A percentile compares a stretch with the other conserved stretches of the same genome.
Conservation (phyloP, 1,140 invertebrate species). For the Penaeus vannamei region DNA sequence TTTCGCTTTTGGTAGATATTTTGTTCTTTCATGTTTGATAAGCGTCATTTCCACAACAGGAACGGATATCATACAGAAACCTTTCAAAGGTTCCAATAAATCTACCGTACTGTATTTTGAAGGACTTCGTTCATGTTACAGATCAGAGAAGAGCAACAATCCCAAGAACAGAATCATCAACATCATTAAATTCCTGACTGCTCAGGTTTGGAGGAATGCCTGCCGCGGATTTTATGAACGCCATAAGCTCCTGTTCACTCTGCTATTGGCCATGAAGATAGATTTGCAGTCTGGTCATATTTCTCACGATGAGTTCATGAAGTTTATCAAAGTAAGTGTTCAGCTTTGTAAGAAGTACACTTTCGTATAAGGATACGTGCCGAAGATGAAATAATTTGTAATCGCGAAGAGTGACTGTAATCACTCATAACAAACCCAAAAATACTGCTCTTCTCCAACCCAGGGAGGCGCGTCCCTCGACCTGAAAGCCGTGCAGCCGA, state of each 20-base stretch:
- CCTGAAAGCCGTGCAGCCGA: slow-evolving; percentile 90
- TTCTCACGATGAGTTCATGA: slow-evolving; percentile 93
- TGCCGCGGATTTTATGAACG: slow-evolving; percentile 92
- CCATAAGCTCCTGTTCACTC: slow-evolving; percentile 92
- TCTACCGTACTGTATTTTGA: not conserved
- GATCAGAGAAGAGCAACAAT: slow-evolving; percentile 85
- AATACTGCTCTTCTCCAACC: too few relatives aligned
- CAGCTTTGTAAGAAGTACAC: too few relatives aligned
- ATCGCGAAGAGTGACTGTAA: too few relatives aligned
- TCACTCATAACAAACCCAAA: too few relatives aligned
- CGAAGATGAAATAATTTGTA: too few relatives aligned
- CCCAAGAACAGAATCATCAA: slow-evolving; percentile 91
- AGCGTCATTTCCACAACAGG: too few relatives aligned
- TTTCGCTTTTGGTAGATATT: too few relatives aligned
- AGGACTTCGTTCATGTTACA: slow-evolving; percentile 66
- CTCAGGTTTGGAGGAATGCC: slow-evolving; percentile 94
- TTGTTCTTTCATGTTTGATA: too few relatives aligned
- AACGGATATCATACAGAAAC: too few relatives aligned
- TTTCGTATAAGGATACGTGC: too few relatives aligned
- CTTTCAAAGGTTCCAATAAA: too few relatives aligned
- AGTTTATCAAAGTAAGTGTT: slow-evolving; percentile 88
- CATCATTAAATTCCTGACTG: slow-evolving; percentile 91
- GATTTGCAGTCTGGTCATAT: slow-evolving; percentile 87
- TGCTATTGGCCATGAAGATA: slow-evolving; percentile 96
- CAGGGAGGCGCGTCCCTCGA: slow-evolving; percentile 91